Evolutionary conservation across 2,888 invertebrate genomes (phyloP).

Genomic region (Andricus quercusramuli): DNA sequence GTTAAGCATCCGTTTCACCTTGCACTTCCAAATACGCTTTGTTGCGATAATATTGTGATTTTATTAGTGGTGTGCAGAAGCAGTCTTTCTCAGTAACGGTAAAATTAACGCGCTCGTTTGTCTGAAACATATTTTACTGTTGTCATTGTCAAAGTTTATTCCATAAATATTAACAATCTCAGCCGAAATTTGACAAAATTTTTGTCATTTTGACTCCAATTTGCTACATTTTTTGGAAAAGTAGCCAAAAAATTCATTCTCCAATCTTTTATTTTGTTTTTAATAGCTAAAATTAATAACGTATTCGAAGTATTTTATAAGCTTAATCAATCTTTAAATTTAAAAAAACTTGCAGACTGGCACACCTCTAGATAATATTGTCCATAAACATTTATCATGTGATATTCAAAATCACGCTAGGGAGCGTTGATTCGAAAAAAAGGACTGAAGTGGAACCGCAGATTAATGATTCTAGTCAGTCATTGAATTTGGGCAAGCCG

Average conservation of each 20-base stretch:
- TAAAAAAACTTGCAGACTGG: not conserved
- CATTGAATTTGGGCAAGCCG: slow-evolving; percentile 27
- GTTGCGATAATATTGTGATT: slow-evolving; percentile 23
- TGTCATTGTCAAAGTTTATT: too few species aligned
- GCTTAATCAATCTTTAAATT: not conserved
- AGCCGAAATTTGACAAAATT: too few species aligned
- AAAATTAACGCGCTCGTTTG: too few species aligned
- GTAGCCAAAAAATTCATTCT: too few species aligned
- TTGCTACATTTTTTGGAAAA: too few species aligned
- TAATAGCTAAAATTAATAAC: too few species aligned
- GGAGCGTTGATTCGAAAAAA: slow-evolving; percentile 49
- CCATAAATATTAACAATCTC: too few species aligned
- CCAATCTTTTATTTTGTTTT: too few species aligned
- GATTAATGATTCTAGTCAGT: slow-evolving; percentile 62
- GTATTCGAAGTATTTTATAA: not conserved
- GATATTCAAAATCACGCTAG: slow-evolving; percentile 43
- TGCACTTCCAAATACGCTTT: not conserved
- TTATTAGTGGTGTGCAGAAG: not conserved
- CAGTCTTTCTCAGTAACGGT: not conserved
- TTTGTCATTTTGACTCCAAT: too few species aligned
- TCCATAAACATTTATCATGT: slow-evolving; percentile 46
- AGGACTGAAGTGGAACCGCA: slow-evolving; percentile 43
- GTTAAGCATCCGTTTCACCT: not conserved
- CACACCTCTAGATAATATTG: slow-evolving; percentile 26
- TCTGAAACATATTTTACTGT: too few species aligned